Evolutionary conservation across 2,113 vertebrate genomes (phyloP).

Genomic region (Zeus faber): DNA sequence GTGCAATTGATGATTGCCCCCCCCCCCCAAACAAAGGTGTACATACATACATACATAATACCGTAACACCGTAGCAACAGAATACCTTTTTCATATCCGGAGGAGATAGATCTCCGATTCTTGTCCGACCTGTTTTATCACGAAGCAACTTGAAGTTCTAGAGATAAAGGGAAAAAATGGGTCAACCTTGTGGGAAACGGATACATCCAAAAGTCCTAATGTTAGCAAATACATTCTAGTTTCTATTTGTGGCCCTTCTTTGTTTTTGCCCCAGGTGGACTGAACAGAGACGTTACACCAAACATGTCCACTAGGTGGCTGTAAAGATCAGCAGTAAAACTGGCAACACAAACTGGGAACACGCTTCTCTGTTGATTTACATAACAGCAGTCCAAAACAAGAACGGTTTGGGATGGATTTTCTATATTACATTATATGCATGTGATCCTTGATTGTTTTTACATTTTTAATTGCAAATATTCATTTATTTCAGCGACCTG

Average conservation of each 20-base stretch:
- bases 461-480: no score
- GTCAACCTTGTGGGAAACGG: neutral
- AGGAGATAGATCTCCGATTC: constrained; percentile 86
- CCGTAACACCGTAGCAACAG: no score
- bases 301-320: constrained; percentile 25
- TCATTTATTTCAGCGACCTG: no score
- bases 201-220: neutral
- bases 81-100: constrained; percentile 91
- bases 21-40: neutral
- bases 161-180: neutral
- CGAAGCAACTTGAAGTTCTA: constrained; percentile 87
- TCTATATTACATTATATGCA: no score
- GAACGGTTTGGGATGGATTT: no score
- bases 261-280: no score
- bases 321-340: constrained; percentile 1
- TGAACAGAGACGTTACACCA: constrained; percentile 15
- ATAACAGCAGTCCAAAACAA: no score
- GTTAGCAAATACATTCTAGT: neutral
- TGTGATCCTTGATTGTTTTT: no score
- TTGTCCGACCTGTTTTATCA: constrained; percentile 94
- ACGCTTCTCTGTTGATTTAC: no score
- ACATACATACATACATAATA: neutral
- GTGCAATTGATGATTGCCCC: no score
- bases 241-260: no score
- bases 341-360: neutral